phyloP scores from a whole-genome alignment of 2,113 vertebrate genomes.

The Microtus oregoni region DNA sequence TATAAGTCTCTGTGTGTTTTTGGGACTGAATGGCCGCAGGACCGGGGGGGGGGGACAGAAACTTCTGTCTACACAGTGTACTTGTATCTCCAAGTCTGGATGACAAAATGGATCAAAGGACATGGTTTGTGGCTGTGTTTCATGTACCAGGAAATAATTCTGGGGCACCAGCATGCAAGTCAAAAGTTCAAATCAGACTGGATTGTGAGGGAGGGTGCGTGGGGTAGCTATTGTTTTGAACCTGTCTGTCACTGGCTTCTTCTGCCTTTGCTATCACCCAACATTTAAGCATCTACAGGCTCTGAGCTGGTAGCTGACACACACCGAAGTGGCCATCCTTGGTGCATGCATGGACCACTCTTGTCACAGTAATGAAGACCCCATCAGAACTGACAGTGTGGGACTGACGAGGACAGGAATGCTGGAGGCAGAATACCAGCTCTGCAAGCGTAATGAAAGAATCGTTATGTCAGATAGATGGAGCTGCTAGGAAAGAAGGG shows the following conservation, averaged over 20 bases:
- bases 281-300: not conserved
- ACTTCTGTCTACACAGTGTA: too few relatives aligned
- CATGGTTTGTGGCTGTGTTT: not conserved
- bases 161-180: not conserved
- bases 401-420: not conserved
- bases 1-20: too few relatives aligned
- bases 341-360: not conserved
- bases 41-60: too few relatives aligned
- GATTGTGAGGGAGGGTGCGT: not conserved
- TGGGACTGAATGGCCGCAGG: too few relatives aligned
- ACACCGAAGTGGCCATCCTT: not conserved
- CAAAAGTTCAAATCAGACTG: not conserved
- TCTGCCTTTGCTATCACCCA: slow-evolving; percentile 28
- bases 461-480: not conserved
- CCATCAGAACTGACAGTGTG: not conserved
- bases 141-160: not conserved
- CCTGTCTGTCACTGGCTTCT: not conserved
- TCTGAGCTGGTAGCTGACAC: not conserved
- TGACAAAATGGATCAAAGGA: not conserved
- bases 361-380: slow-evolving; percentile 28
- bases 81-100: not conserved
- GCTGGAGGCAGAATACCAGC: not conserved
- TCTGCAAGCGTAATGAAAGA: not conserved
- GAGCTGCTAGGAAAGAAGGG: not conserved
- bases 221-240: not conserved